These are phyloP conservation scores for Ameiurus melas DNA, from an alignment of 2,113 vertebrate genomes.

Conservation along the genomic window DNA sequence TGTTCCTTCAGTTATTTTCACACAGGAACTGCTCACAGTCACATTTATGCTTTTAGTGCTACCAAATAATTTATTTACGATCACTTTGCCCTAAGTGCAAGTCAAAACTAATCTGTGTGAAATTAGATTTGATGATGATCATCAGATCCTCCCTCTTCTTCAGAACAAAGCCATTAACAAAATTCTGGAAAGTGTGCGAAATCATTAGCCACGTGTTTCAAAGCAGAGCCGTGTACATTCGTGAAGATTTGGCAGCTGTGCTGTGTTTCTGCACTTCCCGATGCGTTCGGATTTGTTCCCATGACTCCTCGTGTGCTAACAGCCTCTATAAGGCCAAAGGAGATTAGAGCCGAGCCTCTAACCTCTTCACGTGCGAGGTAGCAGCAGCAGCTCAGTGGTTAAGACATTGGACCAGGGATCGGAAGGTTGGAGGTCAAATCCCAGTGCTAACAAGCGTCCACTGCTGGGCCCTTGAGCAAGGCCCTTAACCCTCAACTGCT, in stretches of 20 bases:
- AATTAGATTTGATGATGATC: background rate
- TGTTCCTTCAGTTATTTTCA: background rate
- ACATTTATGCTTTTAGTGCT: background rate
- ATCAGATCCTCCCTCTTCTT: background rate
- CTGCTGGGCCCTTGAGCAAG: no score
- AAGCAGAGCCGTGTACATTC: background rate
- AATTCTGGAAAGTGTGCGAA: background rate
- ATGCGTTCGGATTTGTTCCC: conserved; percentile 48
- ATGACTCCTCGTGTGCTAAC: conserved; percentile 52
- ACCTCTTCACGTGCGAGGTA: conserved; percentile 50
- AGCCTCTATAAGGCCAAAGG: conserved; percentile 56
- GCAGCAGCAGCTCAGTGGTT: no score
- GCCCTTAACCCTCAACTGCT: no score
- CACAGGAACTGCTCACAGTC: background rate
- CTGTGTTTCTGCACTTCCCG: background rate
- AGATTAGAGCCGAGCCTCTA: conserved; percentile 59
- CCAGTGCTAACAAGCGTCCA: no score
- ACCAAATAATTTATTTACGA: background rate
- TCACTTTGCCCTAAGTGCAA: background rate
- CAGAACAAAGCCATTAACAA: background rate
- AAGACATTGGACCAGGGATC: no score
- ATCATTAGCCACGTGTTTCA: background rate
- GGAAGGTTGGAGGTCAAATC: no score
- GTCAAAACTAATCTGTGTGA: background rate
- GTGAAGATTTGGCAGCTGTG: background rate